These are phyloP conservation scores for Brachypodius melanocephalos DNA, from an alignment of 2,113 vertebrate genomes.

Conservation along the genomic window DNA sequence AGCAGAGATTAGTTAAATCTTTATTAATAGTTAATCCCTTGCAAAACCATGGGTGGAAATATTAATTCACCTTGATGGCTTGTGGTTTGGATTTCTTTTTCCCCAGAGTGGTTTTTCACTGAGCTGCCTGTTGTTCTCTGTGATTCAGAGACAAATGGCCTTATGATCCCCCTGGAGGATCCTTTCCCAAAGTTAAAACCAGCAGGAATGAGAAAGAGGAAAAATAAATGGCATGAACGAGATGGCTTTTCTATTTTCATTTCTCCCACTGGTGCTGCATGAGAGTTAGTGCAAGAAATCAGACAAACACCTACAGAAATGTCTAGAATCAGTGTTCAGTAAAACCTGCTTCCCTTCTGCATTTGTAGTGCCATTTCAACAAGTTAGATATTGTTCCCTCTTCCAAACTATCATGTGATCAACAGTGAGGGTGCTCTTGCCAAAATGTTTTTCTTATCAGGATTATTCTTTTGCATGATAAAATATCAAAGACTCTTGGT, in stretches of 20 bases:
- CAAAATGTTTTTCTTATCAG: not conserved
- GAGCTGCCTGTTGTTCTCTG: not conserved
- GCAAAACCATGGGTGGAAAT: not conserved
- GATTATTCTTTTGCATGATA: not conserved
- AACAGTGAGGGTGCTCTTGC: not conserved
- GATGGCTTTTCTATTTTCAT: not conserved
- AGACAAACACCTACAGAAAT: not conserved
- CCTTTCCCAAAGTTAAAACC: not conserved
- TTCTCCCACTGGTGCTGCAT: not conserved
- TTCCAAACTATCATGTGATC: not conserved
- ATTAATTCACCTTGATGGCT: not conserved
- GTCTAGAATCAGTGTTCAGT: not conserved
- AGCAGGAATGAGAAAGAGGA: not conserved
- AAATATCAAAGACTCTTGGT: not conserved
- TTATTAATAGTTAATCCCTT: constrained; percentile 1
- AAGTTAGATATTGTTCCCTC: not conserved
- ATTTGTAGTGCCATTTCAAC: not conserved
- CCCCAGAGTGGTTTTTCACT: not conserved
- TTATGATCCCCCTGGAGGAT: not conserved
- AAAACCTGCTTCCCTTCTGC: constrained; percentile 29
- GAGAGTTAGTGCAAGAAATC: not conserved
- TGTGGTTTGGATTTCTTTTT: not conserved
- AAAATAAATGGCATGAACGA: not conserved
- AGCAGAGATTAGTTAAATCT: not conserved
- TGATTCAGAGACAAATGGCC: not conserved